Evolutionary conservation across 2,113 vertebrate species (phyloP).

Genomic region (Acrocephalus kingi): DNA sequence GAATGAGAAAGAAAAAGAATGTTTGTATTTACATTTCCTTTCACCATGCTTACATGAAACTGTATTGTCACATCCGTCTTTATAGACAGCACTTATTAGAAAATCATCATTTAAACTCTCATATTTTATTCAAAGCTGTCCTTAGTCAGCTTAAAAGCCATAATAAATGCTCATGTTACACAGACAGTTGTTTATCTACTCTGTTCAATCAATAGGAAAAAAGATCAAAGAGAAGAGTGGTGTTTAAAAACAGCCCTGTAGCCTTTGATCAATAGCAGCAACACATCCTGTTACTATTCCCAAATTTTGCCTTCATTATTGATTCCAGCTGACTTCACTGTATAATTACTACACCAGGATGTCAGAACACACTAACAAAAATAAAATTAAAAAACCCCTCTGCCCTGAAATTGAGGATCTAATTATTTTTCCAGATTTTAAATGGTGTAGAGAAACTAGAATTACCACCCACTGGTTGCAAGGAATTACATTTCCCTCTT

Average conservation of each 20-base stretch:
- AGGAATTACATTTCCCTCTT: not conserved
- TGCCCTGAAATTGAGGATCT: not conserved
- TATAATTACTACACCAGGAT: not conserved
- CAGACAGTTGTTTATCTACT: not conserved
- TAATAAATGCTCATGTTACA: not conserved
- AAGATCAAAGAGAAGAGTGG: not conserved
- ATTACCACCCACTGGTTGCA: not conserved
- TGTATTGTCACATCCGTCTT: not conserved
- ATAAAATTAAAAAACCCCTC: not conserved
- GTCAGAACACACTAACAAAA: not conserved
- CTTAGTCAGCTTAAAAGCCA: conserved; percentile 15
- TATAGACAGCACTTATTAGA: not conserved
- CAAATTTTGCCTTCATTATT: not conserved
- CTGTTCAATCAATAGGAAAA: not conserved
- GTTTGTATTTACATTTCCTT: not conserved
- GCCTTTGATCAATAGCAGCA: conserved; percentile 27
- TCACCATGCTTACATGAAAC: not conserved
- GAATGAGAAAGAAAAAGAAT: not conserved
- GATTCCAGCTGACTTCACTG: not conserved
- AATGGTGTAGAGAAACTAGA: not conserved
- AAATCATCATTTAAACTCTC: not conserved
- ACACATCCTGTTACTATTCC: not conserved
- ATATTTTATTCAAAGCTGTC: not conserved
- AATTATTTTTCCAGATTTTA: not conserved
- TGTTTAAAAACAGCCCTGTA: conserved; percentile 5